Evolutionary conservation across 37 sponge, comb jelly and placozoan genomes (phyloP), one percentile per base, ranked within the genome.

Genomic region (Geodia barretti): DNA sequence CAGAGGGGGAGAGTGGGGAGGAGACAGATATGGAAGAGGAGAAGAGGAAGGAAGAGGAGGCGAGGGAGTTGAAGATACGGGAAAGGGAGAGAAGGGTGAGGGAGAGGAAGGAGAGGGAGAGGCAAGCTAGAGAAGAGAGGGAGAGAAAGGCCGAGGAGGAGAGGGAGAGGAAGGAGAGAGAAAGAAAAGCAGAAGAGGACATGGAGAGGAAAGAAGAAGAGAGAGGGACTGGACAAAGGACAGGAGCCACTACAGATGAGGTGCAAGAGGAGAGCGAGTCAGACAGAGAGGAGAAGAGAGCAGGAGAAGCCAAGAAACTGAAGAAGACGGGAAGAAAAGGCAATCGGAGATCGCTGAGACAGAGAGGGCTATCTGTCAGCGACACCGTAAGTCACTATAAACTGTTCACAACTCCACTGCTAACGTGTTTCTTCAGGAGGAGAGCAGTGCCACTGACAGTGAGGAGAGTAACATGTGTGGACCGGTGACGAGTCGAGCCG

Each of bases 31-130:
- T 47, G 14, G 54, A 47, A 47, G 54, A 47, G 54, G 54, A 47
- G 54, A 47, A 47, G 54, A 7, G 54, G 7, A 47, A 14, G 14
- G 54, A 47, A 14, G 54, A 47, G 54, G 11, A 47, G 14, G 54
- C 7, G 54, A 47, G 54, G 14, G 81, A 70, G 35, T 47, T 31
- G 11, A 42, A 70, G 34, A 70, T 19, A 43, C 60, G 67, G 60
- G 81, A 70, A n/a, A n/a, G 32, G 31, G 60, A 47, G 8, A 79
- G 43, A 54, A 35, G 69, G 43, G 64, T 28, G 64, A 30, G 29
- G 43, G 39, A 5, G 39, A 41, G 39, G 26, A 64, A 42, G 64
- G 20, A 65, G 41, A 64, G 31, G 25, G 40, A 63, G 38, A n/a
- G 14, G 32, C 39, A 61, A n/a, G 62, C 64, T 32, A 38, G 36